Conservation (phyloP, 2,113 vertebrate genomes). For the Pimephales promelas region DNA sequence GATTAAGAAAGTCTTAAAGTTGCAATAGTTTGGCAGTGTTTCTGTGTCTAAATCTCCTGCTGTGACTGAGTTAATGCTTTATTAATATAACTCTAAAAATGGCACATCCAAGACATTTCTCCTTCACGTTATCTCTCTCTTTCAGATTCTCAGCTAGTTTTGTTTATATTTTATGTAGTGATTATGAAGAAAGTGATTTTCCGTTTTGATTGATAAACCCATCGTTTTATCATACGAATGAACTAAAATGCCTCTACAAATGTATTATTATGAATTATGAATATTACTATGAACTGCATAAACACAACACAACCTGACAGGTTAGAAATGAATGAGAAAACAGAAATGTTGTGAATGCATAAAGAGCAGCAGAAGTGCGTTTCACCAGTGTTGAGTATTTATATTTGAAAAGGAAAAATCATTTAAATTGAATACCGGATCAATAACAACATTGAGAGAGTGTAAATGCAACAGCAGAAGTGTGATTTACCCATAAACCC, state of each 20-base stretch:
- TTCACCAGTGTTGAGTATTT: background rate
- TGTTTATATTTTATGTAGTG: no score
- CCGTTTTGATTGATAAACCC: no score
- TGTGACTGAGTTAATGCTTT: background rate
- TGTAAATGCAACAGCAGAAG: background rate
- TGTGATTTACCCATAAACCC: background rate
- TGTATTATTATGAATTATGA: background rate
- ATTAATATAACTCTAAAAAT: constrained; percentile 10
- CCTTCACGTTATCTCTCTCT: background rate
- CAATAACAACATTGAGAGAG: background rate
- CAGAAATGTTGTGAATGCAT: background rate
- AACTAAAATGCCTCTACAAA: no score
- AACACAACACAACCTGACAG: background rate
- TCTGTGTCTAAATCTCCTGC: background rate
- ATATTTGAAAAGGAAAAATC: background rate
- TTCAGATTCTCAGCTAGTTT: background rate
- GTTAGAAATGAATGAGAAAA: background rate
- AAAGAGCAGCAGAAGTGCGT: background rate
- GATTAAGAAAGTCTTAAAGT: background rate
- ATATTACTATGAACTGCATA: background rate
- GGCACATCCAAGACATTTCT: background rate
- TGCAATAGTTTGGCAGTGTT: background rate
- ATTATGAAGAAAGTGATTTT: no score
- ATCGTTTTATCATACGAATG: background rate
- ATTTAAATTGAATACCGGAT: background rate